A percentile compares a stretch with the other conserved stretches of the same genome.
phyloP scores from a whole-genome alignment of 2,888 invertebrate genomes.

The Hypselothyrea guttata region DNA sequence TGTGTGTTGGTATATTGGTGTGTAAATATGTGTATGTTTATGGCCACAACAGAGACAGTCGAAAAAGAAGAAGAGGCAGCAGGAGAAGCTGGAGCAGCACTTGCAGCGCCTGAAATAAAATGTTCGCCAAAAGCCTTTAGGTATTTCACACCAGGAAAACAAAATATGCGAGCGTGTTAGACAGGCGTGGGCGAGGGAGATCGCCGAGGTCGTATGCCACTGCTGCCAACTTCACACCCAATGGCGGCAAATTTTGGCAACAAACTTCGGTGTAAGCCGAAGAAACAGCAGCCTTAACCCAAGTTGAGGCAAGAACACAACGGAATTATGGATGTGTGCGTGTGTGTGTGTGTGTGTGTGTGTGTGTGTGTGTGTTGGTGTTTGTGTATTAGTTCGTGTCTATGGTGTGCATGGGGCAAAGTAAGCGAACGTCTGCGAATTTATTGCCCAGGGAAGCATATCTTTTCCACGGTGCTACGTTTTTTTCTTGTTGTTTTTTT shows the following conservation, averaged over 20 bases:
- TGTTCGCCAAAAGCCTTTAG: slow-evolving; percentile 71
- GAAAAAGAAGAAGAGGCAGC: slow-evolving; percentile 16
- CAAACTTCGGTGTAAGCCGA: slow-evolving; percentile 56
- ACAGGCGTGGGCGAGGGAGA: slow-evolving; percentile 40
- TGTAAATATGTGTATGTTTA: slow-evolving; percentile 57
- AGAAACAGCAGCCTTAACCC: slow-evolving; percentile 32
- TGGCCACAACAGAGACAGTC: slow-evolving; percentile 61
- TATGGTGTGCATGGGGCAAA: neutral
- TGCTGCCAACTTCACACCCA: slow-evolving; percentile 76
- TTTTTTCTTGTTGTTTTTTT: too few species aligned
- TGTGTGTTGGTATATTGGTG: slow-evolving; percentile 19
- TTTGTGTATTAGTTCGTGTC: slow-evolving; percentile 6
- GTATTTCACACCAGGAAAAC: slow-evolving; percentile 75
- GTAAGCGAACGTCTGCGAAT: slow-evolving; percentile 53
- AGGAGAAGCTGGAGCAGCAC: slow-evolving; percentile 27
- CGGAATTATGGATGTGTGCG: slow-evolving; percentile 12
- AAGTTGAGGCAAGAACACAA: slow-evolving; percentile 27
- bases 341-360: neutral
- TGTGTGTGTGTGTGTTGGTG: slow-evolving; percentile 8
- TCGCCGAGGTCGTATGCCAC: slow-evolving; percentile 46
- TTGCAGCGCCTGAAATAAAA: slow-evolving; percentile 67
- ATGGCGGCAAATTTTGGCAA: slow-evolving; percentile 77
- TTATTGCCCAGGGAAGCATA: slow-evolving; percentile 78
- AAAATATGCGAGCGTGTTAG: slow-evolving; percentile 68
- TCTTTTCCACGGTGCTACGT: slow-evolving; percentile 61